Percentiles rank a stretch among this genome's conserved stretches.
Conservation (phyloP, 2,797 vertebrate genomes). For the Hybognathus amarus region DNA sequence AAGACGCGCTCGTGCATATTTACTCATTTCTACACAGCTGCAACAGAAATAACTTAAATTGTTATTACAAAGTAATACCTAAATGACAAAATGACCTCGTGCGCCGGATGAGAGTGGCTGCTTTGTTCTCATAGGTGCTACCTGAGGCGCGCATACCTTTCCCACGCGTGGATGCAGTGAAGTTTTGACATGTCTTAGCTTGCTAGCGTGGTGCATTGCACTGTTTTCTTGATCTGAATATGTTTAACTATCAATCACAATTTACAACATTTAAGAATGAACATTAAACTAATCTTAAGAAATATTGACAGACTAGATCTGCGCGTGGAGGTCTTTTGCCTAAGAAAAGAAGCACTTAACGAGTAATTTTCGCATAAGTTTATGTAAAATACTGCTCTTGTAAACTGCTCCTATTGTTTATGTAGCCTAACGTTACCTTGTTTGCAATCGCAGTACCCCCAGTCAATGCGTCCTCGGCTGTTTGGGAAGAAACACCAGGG, state of each 20-base stretch:
- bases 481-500: constrained; percentile 85
- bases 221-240: not conserved
- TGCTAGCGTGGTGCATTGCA: not conserved
- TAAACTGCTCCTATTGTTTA: not conserved
- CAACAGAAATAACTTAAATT: not conserved
- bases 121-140: constrained; percentile 30
- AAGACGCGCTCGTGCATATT: not conserved
- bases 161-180: constrained; percentile 18
- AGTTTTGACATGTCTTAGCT: constrained; percentile 48
- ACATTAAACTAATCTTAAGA: not conserved
- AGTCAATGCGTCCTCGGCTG: constrained; percentile 79
- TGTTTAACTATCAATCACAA: not conserved
- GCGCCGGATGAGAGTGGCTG: not conserved
- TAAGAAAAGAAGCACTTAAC: not conserved
- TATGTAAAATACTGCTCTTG: not conserved
- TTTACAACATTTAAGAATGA: not conserved
- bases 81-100: not conserved
- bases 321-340: not conserved
- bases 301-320: not conserved
- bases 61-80: not conserved
- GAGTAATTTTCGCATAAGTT: not conserved
- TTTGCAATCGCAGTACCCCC: constrained; percentile 87
- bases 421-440: constrained; percentile 76
- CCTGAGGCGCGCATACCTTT: constrained; percentile 54
- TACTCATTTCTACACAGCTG: not conserved